A percentile compares a stretch with the other conserved stretches of the same genome.
Conservation (phyloP, 2,797 vertebrate genomes). For the Peromyscus aztecus region DNA sequence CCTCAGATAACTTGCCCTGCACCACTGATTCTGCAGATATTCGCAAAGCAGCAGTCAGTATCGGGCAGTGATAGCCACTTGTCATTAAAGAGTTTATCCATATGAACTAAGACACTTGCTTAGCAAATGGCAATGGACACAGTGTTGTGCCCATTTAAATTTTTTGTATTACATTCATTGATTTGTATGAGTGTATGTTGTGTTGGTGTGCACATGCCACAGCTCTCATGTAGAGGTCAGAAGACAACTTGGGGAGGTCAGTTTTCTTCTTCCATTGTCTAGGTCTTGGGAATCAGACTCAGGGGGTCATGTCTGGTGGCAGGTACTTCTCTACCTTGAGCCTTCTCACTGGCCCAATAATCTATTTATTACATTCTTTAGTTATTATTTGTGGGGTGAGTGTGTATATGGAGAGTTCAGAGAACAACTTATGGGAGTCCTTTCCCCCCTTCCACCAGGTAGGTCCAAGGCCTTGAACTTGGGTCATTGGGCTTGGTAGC, state of each 20-base stretch:
- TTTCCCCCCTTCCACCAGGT: neutral
- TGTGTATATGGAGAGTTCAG: neutral
- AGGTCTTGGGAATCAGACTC: neutral
- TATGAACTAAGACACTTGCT: constrained; percentile 1
- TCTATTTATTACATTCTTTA: neutral
- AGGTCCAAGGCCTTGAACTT: neutral
- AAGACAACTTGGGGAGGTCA: neutral
- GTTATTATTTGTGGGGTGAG: neutral
- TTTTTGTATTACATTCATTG: neutral
- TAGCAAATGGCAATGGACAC: neutral
- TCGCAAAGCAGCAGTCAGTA: neutral
- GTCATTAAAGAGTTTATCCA: neutral
- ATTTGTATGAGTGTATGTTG: too few relatives aligned
- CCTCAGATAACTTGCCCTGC: neutral
- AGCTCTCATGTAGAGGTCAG: neutral
- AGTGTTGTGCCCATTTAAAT: neutral
- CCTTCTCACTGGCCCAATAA: neutral
- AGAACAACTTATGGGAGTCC: neutral
- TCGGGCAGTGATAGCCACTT: neutral
- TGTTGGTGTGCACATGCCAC: neutral
- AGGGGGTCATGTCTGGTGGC: too few relatives aligned
- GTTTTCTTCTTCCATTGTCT: neutral
- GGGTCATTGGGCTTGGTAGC: neutral
- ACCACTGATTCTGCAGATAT: neutral
- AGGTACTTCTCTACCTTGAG: neutral